Evolutionary conservation across 2,888 invertebrate species (phyloP).

Genomic region (Julus scandinavius): DNA sequence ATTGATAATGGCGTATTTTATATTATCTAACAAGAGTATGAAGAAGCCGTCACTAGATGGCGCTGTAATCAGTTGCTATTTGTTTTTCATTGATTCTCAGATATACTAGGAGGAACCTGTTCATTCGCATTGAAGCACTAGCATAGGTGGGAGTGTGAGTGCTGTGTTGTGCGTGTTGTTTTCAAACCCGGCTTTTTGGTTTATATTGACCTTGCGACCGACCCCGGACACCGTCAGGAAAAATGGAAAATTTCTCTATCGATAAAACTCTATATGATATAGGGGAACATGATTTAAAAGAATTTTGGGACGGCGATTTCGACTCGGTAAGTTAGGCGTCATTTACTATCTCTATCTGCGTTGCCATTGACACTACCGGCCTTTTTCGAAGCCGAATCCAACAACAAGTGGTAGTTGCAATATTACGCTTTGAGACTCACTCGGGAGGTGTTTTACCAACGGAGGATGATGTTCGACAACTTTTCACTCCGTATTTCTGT

Average conservation of each 20-base stretch:
- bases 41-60: neutral
- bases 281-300: constrained; percentile 53
- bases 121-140: constrained; percentile 33
- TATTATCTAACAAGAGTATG: too few relatives aligned
- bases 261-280: constrained; percentile 55
- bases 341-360: constrained; percentile 17
- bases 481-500: neutral
- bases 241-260: constrained; percentile 54
- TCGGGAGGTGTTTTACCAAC: neutral
- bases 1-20: too few relatives aligned
- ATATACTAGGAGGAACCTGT: neutral
- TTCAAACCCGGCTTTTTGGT: constrained; percentile 45
- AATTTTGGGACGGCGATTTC: constrained; percentile 55
- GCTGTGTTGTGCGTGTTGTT: constrained; percentile 33
- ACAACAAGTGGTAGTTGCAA: constrained; percentile 6
- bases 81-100: too few relatives aligned
- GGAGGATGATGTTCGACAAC: neutral
- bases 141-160: constrained; percentile 24
- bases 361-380: constrained; percentile 32
- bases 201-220: constrained; percentile 50
- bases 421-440: neutral
- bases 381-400: constrained; percentile 24
- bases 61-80: neutral
- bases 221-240: constrained; percentile 54
- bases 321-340: constrained; percentile 49